phyloP scores from a whole-genome alignment of 2,888 invertebrate genomes.

The Metellina segmentata region DNA sequence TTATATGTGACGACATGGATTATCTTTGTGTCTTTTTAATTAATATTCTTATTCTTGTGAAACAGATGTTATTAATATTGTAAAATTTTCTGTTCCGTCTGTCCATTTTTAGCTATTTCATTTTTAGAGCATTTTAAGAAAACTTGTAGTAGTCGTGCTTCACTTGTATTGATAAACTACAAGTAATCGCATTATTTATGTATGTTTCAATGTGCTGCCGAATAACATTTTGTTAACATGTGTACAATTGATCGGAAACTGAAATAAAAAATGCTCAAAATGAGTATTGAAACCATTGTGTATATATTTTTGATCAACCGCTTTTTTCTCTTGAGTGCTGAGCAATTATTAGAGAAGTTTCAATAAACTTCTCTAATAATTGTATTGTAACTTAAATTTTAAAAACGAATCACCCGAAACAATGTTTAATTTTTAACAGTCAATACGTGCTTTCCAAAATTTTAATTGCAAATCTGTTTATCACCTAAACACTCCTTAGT shows the following conservation, averaged over 20 bases:
- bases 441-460: too few relatives aligned
- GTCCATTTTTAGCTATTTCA: constrained; percentile 59
- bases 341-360: too few relatives aligned
- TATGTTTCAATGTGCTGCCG: constrained; percentile 72
- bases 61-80: constrained; percentile 61
- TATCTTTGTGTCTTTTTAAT: constrained; percentile 66
- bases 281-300: constrained; percentile 33
- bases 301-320: neutral
- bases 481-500: too few relatives aligned
- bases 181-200: constrained; percentile 52
- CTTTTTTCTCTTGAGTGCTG: neutral
- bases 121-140: constrained; percentile 59
- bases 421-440: too few relatives aligned
- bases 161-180: constrained; percentile 33
- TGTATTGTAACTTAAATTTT: too few relatives aligned
- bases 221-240: constrained; percentile 62
- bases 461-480: too few relatives aligned
- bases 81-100: constrained; percentile 50
- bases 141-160: constrained; percentile 67
- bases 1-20: constrained; percentile 63
- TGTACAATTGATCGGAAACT: constrained; percentile 66
- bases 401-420: too few relatives aligned
- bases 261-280: constrained; percentile 70
- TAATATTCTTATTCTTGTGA: constrained; percentile 70
- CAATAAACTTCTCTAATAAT: too few relatives aligned